A percentile compares a stretch with the other conserved stretches of the same genome.
phyloP scores from a whole-genome alignment of 2,888 invertebrate species.

The Drosophila pseudotalamancana region DNA sequence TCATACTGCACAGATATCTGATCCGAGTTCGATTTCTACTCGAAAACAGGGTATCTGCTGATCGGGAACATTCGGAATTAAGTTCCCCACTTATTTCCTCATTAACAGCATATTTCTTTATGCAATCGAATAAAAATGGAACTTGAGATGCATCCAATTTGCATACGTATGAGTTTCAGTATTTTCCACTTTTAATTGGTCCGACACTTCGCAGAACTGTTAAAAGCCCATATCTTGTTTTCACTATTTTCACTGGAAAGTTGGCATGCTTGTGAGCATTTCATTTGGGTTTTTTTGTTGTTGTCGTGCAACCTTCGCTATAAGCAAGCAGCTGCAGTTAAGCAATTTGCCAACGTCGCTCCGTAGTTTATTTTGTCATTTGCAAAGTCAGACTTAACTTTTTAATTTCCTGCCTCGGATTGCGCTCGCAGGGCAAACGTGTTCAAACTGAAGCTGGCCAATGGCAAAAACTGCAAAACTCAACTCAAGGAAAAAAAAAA shows the following conservation, averaged over 20 bases:
- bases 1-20: too few relatives aligned
- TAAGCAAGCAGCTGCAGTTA: background rate
- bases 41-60: too few relatives aligned
- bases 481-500: background rate
- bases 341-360: constrained; percentile 4
- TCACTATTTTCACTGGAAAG: background rate
- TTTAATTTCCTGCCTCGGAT: constrained; percentile 42
- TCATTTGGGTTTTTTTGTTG: background rate
- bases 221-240: background rate
- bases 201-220: background rate
- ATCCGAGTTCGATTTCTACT: too few relatives aligned
- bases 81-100: too few relatives aligned
- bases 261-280: background rate
- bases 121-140: too few relatives aligned
- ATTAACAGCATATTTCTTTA: too few relatives aligned
- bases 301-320: background rate
- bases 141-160: too few relatives aligned
- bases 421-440: constrained; percentile 1
- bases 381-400: constrained; percentile 27
- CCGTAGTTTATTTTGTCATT: constrained; percentile 34
- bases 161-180: too few relatives aligned
- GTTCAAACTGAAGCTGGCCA: constrained; percentile 7
- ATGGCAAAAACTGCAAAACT: background rate
- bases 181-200: background rate
- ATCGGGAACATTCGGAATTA: too few relatives aligned